These are phyloP conservation scores for Drosophila punjabiensis DNA, from an alignment of 1,140 invertebrate genomes.

Conservation along the genomic window DNA sequence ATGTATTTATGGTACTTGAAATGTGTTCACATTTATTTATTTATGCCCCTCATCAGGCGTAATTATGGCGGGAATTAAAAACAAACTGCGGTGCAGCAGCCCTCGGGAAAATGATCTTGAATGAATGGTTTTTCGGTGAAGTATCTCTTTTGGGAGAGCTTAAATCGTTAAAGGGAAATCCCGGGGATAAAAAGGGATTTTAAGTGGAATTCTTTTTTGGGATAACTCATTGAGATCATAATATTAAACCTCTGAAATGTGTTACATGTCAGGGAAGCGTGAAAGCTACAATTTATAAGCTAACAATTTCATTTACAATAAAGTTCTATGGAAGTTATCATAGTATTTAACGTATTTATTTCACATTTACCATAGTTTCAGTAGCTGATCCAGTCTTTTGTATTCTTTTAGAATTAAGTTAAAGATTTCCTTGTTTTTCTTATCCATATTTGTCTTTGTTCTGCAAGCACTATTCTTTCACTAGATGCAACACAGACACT, in stretches of 20 bases:
- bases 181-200: not conserved
- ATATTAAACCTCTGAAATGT: not conserved
- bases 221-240: not conserved
- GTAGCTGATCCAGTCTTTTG: conserved; percentile 12
- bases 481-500: not conserved
- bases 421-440: not conserved
- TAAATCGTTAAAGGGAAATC: not conserved
- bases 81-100: conserved; percentile 8
- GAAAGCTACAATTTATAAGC: no score
- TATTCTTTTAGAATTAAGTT: conserved; percentile 1
- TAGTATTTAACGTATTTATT: no score
- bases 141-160: not conserved
- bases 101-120: conserved; percentile 30
- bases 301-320: no score
- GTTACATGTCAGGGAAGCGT: not conserved
- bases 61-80: conserved; percentile 38
- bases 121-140: conserved; percentile 9
- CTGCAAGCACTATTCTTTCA: not conserved
- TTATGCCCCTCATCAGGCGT: conserved; percentile 33
- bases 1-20: conserved; percentile 68
- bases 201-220: not conserved
- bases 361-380: conserved; percentile 6
- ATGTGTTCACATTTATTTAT: conserved; percentile 51
- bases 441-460: conserved; percentile 16
- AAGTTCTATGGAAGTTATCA: no score